phyloP scores from a whole-genome alignment of 2,113 vertebrate genomes.

The Petroica traversi region DNA sequence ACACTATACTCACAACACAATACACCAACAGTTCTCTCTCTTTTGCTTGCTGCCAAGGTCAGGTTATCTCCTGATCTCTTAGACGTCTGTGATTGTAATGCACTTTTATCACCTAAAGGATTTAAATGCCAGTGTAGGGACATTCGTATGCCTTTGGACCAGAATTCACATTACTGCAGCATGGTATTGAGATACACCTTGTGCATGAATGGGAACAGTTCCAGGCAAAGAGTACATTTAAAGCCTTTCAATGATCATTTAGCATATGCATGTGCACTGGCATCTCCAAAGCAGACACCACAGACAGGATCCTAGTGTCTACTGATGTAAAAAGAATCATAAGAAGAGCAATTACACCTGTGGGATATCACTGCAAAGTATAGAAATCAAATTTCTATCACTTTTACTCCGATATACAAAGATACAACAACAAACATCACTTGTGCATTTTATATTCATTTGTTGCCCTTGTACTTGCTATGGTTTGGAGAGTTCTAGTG shows the following conservation, averaged over 20 bases:
- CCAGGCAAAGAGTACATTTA: neutral
- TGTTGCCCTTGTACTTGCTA: neutral
- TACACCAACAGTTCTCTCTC: neutral
- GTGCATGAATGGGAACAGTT: neutral
- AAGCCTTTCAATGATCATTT: neutral
- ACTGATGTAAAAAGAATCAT: neutral
- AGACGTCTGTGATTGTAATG: neutral
- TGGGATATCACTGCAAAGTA: neutral
- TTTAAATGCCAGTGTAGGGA: neutral
- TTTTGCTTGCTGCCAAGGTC: neutral
- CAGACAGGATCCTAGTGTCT: neutral
- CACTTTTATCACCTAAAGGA: accelerated
- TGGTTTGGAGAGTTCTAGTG: neutral
- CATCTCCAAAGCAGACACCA: neutral
- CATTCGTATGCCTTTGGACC: neutral
- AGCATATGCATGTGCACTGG: neutral
- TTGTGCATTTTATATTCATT: neutral
- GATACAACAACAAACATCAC: neutral
- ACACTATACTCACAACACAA: no score
- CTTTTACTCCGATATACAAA: neutral
- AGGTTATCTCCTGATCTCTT: neutral
- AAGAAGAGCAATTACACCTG: neutral
- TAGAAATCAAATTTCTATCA: neutral
- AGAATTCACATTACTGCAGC: neutral
- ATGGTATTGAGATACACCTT: neutral